Percentiles rank a stretch among this genome's conserved stretches.
phyloP scores from a whole-genome alignment of 2,888 invertebrate species.

The Pimpla rufipes region DNA sequence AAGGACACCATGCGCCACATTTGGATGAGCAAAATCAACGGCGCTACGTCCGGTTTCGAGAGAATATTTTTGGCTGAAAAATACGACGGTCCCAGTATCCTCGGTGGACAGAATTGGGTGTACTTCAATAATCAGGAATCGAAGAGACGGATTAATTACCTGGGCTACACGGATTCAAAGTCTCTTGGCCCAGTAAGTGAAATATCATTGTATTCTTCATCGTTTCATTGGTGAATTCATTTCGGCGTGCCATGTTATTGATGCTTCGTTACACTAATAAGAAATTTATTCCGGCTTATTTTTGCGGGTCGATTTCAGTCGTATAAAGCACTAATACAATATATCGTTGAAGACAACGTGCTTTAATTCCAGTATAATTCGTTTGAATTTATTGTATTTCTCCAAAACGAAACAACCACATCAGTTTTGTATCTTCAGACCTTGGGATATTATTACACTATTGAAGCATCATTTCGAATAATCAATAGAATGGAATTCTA shows the following conservation, averaged over 20 bases:
- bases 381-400: too few relatives aligned
- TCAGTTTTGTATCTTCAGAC: too few relatives aligned
- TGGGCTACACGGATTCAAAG: slow-evolving; percentile 90
- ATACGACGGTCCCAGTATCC: slow-evolving; percentile 89
- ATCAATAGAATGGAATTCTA: too few relatives aligned
- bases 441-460: too few relatives aligned
- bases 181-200: slow-evolving; percentile 89
- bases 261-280: background rate
- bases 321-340: too few relatives aligned
- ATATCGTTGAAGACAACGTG: too few relatives aligned
- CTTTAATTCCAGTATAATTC: too few relatives aligned
- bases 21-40: slow-evolving; percentile 92
- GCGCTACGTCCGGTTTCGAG: slow-evolving; percentile 96
- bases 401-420: too few relatives aligned
- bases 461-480: too few relatives aligned
- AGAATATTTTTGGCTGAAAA: slow-evolving; percentile 96
- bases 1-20: slow-evolving; percentile 90
- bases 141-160: slow-evolving; percentile 90
- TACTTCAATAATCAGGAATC: slow-evolving; percentile 92
- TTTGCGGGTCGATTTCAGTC: background rate
- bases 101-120: slow-evolving; percentile 96
- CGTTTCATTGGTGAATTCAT: background rate
- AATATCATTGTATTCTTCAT: background rate
- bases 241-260: background rate
- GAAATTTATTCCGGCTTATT: too few relatives aligned